These are phyloP conservation scores for Bambusicola thoracicus DNA, from an alignment of 2,113 vertebrate genomes.

Conservation along the genomic window DNA sequence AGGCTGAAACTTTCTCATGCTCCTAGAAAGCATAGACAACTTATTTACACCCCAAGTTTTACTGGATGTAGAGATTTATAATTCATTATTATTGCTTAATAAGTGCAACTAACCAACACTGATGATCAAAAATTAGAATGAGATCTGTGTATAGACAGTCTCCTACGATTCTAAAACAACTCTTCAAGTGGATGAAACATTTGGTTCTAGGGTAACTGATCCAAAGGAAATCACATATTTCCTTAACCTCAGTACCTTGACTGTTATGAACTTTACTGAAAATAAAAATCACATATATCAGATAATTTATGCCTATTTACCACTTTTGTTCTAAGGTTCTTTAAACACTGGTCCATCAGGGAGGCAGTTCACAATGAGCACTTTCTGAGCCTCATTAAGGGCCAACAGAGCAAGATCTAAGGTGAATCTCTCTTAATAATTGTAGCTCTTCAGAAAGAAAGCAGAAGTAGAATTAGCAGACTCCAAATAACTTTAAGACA, in stretches of 20 bases:
- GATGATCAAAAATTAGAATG: neutral
- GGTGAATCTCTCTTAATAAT: neutral
- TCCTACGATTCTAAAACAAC: neutral
- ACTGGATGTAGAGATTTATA: neutral
- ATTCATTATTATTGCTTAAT: neutral
- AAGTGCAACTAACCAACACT: neutral
- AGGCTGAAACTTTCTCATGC: neutral
- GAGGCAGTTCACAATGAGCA: neutral
- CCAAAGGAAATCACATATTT: neutral
- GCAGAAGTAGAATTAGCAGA: neutral
- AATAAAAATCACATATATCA: neutral
- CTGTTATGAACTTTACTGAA: neutral
- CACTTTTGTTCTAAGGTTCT: neutral
- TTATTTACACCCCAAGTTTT: neutral
- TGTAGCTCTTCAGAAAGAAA: neutral
- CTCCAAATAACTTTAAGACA: neutral
- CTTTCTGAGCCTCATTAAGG: accelerated
- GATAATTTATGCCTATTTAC: neutral
- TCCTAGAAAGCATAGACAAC: neutral
- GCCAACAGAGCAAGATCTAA: neutral
- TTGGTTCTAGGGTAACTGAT: neutral
- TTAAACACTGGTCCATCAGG: neutral
- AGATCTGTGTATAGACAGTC: neutral
- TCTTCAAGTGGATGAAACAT: neutral
- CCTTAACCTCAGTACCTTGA: neutral